Evolutionary conservation across 2,888 invertebrate species (phyloP).

Genomic region (Hylaea fasciaria): DNA sequence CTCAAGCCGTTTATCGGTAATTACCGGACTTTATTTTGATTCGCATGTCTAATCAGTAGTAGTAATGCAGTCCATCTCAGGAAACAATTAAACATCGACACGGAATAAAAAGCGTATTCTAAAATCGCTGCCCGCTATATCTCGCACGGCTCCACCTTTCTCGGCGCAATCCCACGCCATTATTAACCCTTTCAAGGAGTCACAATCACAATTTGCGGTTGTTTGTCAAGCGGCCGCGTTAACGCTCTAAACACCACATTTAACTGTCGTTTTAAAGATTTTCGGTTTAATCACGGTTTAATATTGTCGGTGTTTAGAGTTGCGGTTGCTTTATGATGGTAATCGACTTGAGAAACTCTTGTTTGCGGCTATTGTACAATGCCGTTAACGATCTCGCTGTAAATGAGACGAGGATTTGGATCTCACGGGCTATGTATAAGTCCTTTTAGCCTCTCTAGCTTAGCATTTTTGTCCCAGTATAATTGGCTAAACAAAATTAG

Average conservation of each 20-base stretch:
- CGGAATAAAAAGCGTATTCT: neutral
- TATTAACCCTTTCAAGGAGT: conserved; percentile 82
- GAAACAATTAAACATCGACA: neutral
- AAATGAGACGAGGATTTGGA: conserved; percentile 20
- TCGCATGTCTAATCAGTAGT: too few relatives aligned
- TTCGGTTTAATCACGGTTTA: conserved; percentile 28
- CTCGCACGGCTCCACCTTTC: conserved; percentile 35
- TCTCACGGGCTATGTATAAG: conserved; percentile 16
- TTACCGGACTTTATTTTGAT: too few relatives aligned
- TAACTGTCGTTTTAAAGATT: conserved; percentile 44
- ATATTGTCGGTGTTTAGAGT: conserved; percentile 34
- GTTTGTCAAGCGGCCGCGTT: conserved; percentile 57
- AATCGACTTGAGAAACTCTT: conserved; percentile 40
- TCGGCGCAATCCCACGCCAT: conserved; percentile 74
- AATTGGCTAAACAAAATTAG: too few relatives aligned
- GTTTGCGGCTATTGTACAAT: conserved; percentile 32
- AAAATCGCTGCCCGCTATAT: conserved; percentile 34
- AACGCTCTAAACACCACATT: conserved; percentile 38
- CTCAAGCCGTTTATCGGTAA: too few relatives aligned
- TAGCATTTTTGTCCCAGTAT: too few relatives aligned
- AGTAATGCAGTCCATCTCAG: too few relatives aligned
- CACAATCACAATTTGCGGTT: conserved; percentile 82
- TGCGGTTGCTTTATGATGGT: conserved; percentile 43
- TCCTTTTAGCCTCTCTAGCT: too few relatives aligned
- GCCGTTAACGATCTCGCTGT: conserved; percentile 30